phyloP scores from a whole-genome alignment of 1,140 invertebrate species.

The Cyrtorhinus lividipennis region DNA sequence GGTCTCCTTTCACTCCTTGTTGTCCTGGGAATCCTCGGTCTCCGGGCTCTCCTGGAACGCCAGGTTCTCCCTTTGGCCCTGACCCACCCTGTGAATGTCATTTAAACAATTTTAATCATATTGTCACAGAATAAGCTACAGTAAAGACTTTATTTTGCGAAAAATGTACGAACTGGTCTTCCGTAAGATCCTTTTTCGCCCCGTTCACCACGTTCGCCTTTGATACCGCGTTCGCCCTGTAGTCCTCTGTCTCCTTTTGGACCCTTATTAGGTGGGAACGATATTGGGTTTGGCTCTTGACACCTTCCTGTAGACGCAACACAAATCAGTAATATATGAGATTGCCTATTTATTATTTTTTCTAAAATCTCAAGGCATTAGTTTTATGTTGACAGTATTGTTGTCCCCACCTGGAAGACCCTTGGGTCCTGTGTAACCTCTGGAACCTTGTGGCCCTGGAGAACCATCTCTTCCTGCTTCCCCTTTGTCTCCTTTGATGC shows the following conservation, averaged over 20 bases:
- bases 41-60: conserved; percentile 22
- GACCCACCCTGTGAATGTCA: conserved; percentile 24
- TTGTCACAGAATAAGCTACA: too few relatives aligned
- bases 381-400: too few relatives aligned
- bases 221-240: not conserved
- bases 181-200: conserved; percentile 59
- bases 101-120: too few relatives aligned
- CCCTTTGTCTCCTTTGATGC: not conserved
- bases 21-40: conserved; percentile 21
- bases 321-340: too few relatives aligned
- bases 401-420: conserved; percentile 42
- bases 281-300: not conserved
- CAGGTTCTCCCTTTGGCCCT: conserved; percentile 21
- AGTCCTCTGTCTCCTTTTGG: conserved; percentile 7
- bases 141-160: too few relatives aligned
- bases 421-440: conserved; percentile 44
- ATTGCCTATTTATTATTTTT: too few relatives aligned
- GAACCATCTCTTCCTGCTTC: not conserved
- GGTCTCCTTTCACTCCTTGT: conserved; percentile 56
- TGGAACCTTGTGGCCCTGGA: conserved; percentile 3
- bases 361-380: conserved; percentile 40
- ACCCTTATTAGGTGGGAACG: not conserved
- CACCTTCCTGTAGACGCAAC: too few relatives aligned
- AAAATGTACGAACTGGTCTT: conserved; percentile 22
- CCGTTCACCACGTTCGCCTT: conserved; percentile 38